Evolutionary conservation across 2,888 invertebrate species (phyloP).

Genomic region (Xestia xanthographa): DNA sequence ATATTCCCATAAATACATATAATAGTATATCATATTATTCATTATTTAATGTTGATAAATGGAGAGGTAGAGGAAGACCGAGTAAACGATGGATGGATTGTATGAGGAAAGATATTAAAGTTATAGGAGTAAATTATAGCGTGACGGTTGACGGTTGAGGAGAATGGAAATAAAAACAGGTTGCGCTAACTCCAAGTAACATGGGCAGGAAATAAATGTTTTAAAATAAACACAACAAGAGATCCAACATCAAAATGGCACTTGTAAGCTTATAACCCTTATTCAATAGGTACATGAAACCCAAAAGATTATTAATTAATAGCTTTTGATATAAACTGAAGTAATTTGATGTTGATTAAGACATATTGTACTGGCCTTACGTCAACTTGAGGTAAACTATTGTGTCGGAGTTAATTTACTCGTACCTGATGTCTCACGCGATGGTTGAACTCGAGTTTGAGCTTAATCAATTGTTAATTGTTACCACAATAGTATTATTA

Average conservation of each 20-base stretch:
- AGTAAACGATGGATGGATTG: no score
- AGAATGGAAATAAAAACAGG: no score
- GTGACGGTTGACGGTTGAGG: no score
- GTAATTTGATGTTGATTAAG: slow-evolving; percentile 41
- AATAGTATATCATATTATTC: no score
- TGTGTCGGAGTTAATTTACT: slow-evolving; percentile 42
- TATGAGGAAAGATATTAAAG: no score
- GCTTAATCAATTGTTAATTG: neutral
- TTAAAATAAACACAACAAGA: neutral
- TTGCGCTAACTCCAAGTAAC: no score
- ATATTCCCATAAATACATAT: no score
- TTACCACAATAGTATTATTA: neutral
- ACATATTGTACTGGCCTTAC: slow-evolving; percentile 23
- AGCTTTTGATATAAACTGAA: neutral
- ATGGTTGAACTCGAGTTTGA: slow-evolving; percentile 28
- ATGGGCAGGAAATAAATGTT: no score
- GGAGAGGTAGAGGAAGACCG: no score
- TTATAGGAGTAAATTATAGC: no score
- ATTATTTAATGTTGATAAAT: no score
- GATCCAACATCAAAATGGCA: neutral
- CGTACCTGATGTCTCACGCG: slow-evolving; percentile 41
- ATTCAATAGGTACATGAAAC: neutral
- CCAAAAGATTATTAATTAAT: neutral
- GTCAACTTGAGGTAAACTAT: slow-evolving; percentile 41
- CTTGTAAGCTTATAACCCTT: neutral